These are phyloP conservation scores for Nomada lathburiana DNA, from an alignment of 2,888 invertebrate genomes.

Conservation along the genomic window DNA sequence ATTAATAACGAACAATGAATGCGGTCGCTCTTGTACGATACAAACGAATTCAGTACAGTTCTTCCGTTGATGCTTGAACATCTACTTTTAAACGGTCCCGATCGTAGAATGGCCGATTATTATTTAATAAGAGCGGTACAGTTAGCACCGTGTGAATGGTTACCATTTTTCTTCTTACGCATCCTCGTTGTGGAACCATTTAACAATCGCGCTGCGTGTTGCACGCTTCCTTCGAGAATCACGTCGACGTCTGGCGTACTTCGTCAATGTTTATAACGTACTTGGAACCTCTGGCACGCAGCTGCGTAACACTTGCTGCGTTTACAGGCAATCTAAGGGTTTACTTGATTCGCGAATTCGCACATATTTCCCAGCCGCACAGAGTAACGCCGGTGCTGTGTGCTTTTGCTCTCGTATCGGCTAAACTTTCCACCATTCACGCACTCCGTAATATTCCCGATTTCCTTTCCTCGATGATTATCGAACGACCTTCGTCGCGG, in stretches of 20 bases:
- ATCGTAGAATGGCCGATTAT: constrained; percentile 36
- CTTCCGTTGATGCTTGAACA: too few species aligned
- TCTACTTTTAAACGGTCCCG: not conserved
- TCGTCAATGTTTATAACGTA: constrained; percentile 39
- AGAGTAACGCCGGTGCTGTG: constrained; percentile 31
- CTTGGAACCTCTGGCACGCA: constrained; percentile 57
- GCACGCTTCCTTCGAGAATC: constrained; percentile 1
- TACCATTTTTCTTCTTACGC: constrained; percentile 36
- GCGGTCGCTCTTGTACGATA: not conserved
- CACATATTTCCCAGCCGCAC: constrained; percentile 37
- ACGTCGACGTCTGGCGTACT: constrained; percentile 17
- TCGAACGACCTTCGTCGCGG: constrained; percentile 38
- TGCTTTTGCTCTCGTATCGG: constrained; percentile 3
- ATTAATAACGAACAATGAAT: not conserved
- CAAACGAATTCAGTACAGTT: not conserved
- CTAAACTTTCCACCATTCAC: constrained; percentile 45
- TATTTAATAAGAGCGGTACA: constrained; percentile 49
- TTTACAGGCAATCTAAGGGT: constrained; percentile 44
- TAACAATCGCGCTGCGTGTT: constrained; percentile 44
- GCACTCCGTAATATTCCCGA: constrained; percentile 13
- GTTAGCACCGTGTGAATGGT: constrained; percentile 56
- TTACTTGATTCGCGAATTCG: constrained; percentile 30
- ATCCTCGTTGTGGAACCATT: constrained; percentile 48
- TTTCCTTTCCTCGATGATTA: constrained; percentile 49
- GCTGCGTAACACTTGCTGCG: constrained; percentile 38